phyloP scores from a whole-genome alignment of 2,113 vertebrate species.

The Xiphophorus maculatus region DNA sequence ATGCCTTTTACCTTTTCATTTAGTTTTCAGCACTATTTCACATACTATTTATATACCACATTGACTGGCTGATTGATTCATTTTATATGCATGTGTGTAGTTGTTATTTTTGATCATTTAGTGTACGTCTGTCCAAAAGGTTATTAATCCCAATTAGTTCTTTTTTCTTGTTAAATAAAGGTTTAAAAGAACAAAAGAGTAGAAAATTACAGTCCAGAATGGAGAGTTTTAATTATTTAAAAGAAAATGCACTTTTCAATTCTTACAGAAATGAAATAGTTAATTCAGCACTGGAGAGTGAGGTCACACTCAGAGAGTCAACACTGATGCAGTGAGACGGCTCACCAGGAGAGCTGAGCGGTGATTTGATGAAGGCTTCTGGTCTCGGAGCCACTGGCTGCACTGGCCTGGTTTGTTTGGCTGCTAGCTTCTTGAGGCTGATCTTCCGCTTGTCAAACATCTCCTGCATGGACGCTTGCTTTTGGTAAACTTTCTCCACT shows the following conservation, averaged over 20 bases:
- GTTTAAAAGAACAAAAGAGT: background rate
- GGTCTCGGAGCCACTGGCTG: conserved; percentile 97
- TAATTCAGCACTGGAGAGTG: background rate
- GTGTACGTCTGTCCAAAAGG: background rate
- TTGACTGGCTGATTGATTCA: background rate
- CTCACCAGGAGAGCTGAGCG: conserved; percentile 86
- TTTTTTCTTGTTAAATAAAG: background rate
- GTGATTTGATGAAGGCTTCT: conserved; percentile 90
- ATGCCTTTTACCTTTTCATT: background rate
- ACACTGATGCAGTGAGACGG: background rate
- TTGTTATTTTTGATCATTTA: background rate
- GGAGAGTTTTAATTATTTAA: background rate
- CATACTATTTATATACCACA: background rate
- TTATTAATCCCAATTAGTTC: background rate
- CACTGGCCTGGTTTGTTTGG: conserved; percentile 94
- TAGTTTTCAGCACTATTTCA: background rate
- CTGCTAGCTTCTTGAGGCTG: conserved; percentile 95
- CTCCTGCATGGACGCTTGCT: conserved; percentile 92
- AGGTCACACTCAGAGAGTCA: background rate
- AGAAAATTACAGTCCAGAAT: background rate
- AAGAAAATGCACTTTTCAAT: background rate
- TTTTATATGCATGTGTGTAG: too few relatives aligned
- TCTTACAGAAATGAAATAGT: background rate
- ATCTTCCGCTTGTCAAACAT: conserved; percentile 95
- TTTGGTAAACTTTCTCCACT: conserved; percentile 91